Conservation (phyloP, 2,113 vertebrate genomes). For the Ceuthmochares aereus region DNA sequence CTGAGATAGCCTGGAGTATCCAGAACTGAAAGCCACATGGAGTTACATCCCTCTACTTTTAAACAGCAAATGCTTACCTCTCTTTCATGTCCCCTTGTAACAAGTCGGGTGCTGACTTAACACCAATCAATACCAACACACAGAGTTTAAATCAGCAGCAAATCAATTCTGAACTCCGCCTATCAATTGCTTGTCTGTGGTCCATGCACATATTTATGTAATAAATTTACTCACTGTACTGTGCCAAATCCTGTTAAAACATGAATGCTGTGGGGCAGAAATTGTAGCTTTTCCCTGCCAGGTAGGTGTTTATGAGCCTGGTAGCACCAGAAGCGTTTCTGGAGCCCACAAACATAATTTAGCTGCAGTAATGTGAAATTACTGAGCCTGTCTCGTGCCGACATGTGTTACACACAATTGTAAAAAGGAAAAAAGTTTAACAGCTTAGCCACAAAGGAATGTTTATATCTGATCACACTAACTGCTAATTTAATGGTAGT, state of each 20-base stretch:
- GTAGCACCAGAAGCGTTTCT: constrained; percentile 74
- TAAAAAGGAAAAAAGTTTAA: constrained; percentile 67
- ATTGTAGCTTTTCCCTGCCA: constrained; percentile 61
- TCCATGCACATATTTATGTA: not conserved
- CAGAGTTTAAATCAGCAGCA: not conserved
- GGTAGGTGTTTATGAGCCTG: constrained; percentile 73
- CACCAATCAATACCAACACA: not conserved
- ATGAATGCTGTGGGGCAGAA: constrained; percentile 4
- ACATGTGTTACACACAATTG: constrained; percentile 63
- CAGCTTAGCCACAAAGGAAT: constrained; percentile 75
- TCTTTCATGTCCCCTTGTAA: not conserved
- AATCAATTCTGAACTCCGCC: not conserved
- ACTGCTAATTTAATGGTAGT: constrained; percentile 76
- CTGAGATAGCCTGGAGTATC: accelerated
- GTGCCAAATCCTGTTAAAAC: not conserved
- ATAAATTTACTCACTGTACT: constrained; percentile 32
- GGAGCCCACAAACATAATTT: constrained; percentile 76
- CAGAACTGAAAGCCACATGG: not conserved
- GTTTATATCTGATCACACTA: constrained; percentile 76
- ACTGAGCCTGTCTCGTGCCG: constrained; percentile 58
- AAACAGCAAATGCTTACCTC: not conserved
- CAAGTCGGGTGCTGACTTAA: not conserved
- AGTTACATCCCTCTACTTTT: not conserved
- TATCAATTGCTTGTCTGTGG: not conserved
- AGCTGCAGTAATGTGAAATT: constrained; percentile 67